Evolutionary conservation across 1,140 invertebrate species (phyloP).

Genomic region (Coelopa frigida): DNA sequence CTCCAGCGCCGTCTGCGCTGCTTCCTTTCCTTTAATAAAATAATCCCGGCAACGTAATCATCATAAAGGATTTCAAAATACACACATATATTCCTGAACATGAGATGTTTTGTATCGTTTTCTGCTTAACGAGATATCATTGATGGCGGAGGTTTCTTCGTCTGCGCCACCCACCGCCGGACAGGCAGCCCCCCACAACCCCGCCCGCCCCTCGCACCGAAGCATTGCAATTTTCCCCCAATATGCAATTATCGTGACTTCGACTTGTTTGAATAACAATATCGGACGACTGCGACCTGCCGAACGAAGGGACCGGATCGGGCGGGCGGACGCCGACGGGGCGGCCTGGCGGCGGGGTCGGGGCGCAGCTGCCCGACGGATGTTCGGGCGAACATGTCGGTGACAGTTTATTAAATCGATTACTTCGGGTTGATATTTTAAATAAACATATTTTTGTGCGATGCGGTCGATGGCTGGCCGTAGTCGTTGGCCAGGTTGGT

Average conservation of each 20-base stretch:
- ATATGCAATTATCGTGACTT: constrained; percentile 44
- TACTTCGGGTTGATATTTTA: constrained; percentile 44
- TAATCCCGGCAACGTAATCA: constrained; percentile 44
- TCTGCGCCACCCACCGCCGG: not conserved
- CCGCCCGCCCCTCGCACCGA: too few species aligned
- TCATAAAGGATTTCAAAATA: constrained; percentile 44
- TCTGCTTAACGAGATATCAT: constrained; percentile 11
- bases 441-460: constrained; percentile 34
- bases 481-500: too few species aligned
- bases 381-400: constrained; percentile 28
- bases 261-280: constrained; percentile 20
- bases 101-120: constrained; percentile 15
- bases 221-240: too few species aligned
- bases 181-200: too few species aligned
- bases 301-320: too few species aligned
- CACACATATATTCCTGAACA: constrained; percentile 11
- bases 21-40: constrained; percentile 33
- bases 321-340: too few species aligned
- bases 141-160: not conserved
- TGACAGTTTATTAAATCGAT: constrained; percentile 45
- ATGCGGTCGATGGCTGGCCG: too few species aligned
- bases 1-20: not conserved
- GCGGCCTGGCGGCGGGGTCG: not conserved
- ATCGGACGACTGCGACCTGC: too few species aligned
- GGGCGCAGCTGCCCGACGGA: constrained; percentile 5